phyloP scores from a whole-genome alignment of 2,888 invertebrate species.

The Galeopsomyia nigrocyanea region DNA sequence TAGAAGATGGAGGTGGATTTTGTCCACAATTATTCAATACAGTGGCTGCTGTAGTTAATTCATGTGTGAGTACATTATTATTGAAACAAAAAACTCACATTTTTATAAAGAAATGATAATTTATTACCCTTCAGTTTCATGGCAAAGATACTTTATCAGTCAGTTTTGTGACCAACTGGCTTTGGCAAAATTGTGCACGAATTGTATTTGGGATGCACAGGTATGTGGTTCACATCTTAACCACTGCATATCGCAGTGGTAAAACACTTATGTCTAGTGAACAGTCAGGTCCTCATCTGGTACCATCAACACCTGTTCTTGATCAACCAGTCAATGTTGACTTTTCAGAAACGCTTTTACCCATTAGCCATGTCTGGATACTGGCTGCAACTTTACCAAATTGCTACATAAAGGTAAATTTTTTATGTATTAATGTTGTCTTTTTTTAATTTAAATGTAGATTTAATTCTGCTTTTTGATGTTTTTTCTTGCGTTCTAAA shows the following conservation, averaged over 20 bases:
- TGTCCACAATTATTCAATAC: constrained; percentile 80
- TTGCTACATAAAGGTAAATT: constrained; percentile 65
- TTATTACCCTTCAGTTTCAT: constrained; percentile 74
- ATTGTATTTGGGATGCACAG: constrained; percentile 83
- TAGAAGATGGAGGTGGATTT: constrained; percentile 72
- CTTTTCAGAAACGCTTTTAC: constrained; percentile 70
- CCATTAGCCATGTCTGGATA: constrained; percentile 80
- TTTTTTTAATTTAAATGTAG: neutral
- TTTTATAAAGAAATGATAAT: constrained; percentile 19
- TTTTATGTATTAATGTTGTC: neutral
- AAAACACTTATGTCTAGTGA: constrained; percentile 59
- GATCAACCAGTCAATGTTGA: constrained; percentile 63
- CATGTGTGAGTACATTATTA: constrained; percentile 72
- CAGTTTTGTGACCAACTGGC: constrained; percentile 86
- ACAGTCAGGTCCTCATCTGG: constrained; percentile 70
- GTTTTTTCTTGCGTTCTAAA: constrained; percentile 1
- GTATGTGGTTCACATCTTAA: constrained; percentile 74
- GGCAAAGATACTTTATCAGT: constrained; percentile 81
- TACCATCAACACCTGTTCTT: constrained; percentile 82
- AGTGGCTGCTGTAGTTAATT: constrained; percentile 79
- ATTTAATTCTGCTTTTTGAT: neutral
- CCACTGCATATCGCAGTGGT: constrained; percentile 72
- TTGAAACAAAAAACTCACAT: constrained; percentile 9
- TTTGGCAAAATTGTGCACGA: constrained; percentile 83
- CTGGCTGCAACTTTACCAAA: constrained; percentile 77